Base-by-base conservation (phyloP, 2,888 invertebrate genomes). In the Plebejus melissa region DNA sequence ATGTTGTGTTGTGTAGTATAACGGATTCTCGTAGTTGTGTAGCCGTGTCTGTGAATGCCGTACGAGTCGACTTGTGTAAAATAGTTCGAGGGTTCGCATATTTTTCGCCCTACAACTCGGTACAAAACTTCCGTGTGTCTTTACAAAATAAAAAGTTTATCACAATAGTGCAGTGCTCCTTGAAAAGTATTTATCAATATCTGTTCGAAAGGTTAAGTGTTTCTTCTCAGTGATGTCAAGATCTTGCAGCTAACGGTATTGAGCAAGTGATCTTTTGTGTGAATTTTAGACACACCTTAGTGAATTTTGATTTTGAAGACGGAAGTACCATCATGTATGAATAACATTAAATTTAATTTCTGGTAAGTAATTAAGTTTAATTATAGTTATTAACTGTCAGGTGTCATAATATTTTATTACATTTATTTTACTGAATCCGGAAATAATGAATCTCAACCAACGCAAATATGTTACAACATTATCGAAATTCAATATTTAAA, bases 221-320 rank as follows among this genome's bases (percentile, higher is more conserved):
- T 76, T 71, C 77, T 77, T 58, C 75, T 82, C 80, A 76, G 83
- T 83, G 84, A 83, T 84, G 81, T 79, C 77, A 79, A 84, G 83
- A 81, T 82, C 80, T 82, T 83, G 82, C 76, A 72, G 78, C 80
- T 90, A 90, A 90, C 90, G 90, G 90, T 88, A 90, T 82, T 80
- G 80, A 80, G 81, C 81, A 86, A 82, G 83, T 88, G 88, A 89
- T 88, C 86, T 88, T 85, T 84, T 81, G 81, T 87, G 84, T 87
- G 84, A 88, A 86, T 88, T 88, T 84, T 84, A 86, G 86, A 85
- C 88, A 87, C 86, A 86, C 88, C 88, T 90, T 85, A 82, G 77
- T 84, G 83, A 86, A 86, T 87, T 84, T 85, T 78, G 79, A 77
- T 82, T 81, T 82, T 82, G 82, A 82, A 82, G 83, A 84, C 88